A percentile compares a stretch with the other conserved stretches of the same genome.
Conservation (phyloP, 1,140 invertebrate species). For the Cotesia glomerata region DNA sequence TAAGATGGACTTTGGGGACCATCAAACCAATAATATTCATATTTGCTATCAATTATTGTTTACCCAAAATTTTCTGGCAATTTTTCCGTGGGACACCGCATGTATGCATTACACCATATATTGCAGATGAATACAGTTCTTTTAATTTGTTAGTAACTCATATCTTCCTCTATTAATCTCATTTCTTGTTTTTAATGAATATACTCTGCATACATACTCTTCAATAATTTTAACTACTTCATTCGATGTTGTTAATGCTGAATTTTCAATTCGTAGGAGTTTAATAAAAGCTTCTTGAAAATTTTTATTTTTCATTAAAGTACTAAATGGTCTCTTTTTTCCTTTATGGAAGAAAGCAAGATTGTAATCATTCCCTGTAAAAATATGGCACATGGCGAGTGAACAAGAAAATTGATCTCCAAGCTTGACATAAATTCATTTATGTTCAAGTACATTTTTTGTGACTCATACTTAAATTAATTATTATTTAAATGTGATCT, state of each 20-base stretch:
- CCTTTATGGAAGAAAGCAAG: neutral
- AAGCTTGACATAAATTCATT: slow-evolving; percentile 33
- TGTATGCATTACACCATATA: slow-evolving; percentile 38
- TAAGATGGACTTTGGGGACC: slow-evolving; percentile 29
- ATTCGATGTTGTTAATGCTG: slow-evolving; percentile 3
- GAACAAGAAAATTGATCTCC: slow-evolving; percentile 33
- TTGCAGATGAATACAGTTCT: slow-evolving; percentile 23
- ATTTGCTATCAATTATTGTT: slow-evolving; percentile 30
- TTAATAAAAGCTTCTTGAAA: too few species aligned
- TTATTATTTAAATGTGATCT: slow-evolving; percentile 28
- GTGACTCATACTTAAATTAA: slow-evolving; percentile 29
- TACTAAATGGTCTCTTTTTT: too few species aligned
- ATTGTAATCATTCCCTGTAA: slow-evolving; percentile 26
- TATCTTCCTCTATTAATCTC: slow-evolving; percentile 33
- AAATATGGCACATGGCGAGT: slow-evolving; percentile 35
- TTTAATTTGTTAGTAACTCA: slow-evolving; percentile 26
- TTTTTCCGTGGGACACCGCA: slow-evolving; percentile 31
- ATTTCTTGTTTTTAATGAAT: slow-evolving; percentile 35
- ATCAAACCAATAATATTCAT: slow-evolving; percentile 34
- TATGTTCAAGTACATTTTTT: slow-evolving; percentile 32
- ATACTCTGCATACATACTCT: slow-evolving; percentile 32
- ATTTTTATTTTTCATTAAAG: too few species aligned
- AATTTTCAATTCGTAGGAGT: too few species aligned
- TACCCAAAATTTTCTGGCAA: slow-evolving; percentile 30
- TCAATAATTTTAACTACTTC: slow-evolving; percentile 8